A percentile compares a stretch with the other conserved stretches of the same genome.
phyloP scores from a whole-genome alignment of 2,113 vertebrate species.

The Paedocypris sp. region DNA sequence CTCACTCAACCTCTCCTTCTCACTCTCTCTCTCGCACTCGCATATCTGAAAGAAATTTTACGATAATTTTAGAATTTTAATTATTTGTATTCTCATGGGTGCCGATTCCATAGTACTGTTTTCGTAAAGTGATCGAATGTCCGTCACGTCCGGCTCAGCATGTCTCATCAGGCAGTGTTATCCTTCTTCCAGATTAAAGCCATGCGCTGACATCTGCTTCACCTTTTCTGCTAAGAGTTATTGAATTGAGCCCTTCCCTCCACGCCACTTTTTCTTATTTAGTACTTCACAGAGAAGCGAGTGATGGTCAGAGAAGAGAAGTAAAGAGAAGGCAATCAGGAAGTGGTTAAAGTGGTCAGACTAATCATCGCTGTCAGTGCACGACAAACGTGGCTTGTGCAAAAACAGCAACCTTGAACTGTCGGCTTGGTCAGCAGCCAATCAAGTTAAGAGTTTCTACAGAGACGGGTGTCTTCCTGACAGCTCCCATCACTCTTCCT shows the following conservation, averaged over 20 bases:
- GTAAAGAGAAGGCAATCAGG: not conserved
- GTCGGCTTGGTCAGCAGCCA: not conserved
- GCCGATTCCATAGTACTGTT: too few relatives aligned
- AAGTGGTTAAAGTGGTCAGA: not conserved
- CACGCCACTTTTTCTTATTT: not conserved
- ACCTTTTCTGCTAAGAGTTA: constrained; percentile 11
- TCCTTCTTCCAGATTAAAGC: constrained; percentile 14
- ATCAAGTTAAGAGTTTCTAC: not conserved
- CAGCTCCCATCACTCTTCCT: not conserved
- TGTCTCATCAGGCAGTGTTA: not conserved
- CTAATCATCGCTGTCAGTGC: constrained; percentile 22
- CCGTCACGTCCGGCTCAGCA: not conserved
- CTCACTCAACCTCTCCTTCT: too few relatives aligned
- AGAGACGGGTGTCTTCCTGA: not conserved
- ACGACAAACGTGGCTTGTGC: not conserved
- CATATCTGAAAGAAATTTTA: too few relatives aligned
- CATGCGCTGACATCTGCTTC: constrained; percentile 13
- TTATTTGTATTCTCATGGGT: too few relatives aligned
- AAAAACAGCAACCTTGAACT: not conserved
- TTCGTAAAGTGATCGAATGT: constrained; percentile 10
- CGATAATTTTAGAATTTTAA: too few relatives aligned
- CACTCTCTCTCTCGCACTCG: too few relatives aligned
- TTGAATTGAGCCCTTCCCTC: constrained; percentile 9
- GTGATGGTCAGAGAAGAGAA: not conserved
- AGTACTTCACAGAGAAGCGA: not conserved